phyloP scores from a whole-genome alignment of 2,888 invertebrate species.

The Microchrysa polita region DNA sequence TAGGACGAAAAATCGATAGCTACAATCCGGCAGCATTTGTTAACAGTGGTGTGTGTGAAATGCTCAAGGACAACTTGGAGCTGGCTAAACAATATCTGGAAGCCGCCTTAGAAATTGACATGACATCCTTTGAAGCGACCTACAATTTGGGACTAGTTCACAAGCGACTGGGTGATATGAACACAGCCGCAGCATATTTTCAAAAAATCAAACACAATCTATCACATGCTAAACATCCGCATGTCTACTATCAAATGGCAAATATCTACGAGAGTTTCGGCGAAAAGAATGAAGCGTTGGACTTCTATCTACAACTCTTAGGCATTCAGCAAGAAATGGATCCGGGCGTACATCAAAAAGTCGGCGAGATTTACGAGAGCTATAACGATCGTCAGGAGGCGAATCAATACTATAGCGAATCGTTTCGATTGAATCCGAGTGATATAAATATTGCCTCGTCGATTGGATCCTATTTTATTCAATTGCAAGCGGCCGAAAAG shows the following conservation, averaged over 20 bases:
- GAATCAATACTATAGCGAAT: slow-evolving; percentile 62
- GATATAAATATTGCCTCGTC: slow-evolving; percentile 80
- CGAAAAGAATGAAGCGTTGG: slow-evolving; percentile 71
- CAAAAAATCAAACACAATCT: slow-evolving; percentile 78
- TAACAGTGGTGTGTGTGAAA: slow-evolving; percentile 84
- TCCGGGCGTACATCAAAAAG: slow-evolving; percentile 85
- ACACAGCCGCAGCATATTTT: slow-evolving; percentile 82
- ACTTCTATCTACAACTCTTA: slow-evolving; percentile 78
- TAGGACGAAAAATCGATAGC: slow-evolving; percentile 77
- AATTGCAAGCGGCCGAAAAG: slow-evolving; percentile 88
- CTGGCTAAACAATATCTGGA: slow-evolving; percentile 77
- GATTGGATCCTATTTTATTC: slow-evolving; percentile 89
- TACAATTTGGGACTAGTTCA: slow-evolving; percentile 80
- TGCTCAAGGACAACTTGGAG: slow-evolving; percentile 74
- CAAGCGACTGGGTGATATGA: slow-evolving; percentile 74
- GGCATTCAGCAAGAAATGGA: slow-evolving; percentile 85
- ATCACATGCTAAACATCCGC: slow-evolving; percentile 73
- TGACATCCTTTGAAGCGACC: slow-evolving; percentile 84
- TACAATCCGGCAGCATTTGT: slow-evolving; percentile 85
- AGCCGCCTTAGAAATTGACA: slow-evolving; percentile 81
- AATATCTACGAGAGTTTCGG: slow-evolving; percentile 77
- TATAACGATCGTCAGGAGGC: slow-evolving; percentile 93
- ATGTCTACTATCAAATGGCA: slow-evolving; percentile 78
- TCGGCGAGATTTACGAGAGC: slow-evolving; percentile 89
- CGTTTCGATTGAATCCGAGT: slow-evolving; percentile 62